Conservation (phyloP, 2,113 vertebrate species). For the Dolichotis patagonum region DNA sequence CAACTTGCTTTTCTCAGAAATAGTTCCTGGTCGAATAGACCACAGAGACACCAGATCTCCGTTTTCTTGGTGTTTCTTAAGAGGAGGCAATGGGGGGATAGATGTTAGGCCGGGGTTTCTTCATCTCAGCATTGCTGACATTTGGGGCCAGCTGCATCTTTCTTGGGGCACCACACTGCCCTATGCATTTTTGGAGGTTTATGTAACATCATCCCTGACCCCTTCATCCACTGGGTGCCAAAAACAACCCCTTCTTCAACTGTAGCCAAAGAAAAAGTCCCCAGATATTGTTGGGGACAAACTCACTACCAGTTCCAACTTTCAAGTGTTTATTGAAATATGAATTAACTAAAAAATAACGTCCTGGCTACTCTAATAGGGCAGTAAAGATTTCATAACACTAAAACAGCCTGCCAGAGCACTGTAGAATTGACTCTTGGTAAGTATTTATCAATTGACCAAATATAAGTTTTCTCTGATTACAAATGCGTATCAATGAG, state of each 20-base stretch:
- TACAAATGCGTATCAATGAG: background rate
- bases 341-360: background rate
- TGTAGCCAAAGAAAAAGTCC: background rate
- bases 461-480: background rate
- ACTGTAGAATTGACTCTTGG: background rate
- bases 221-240: background rate
- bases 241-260: too few species aligned
- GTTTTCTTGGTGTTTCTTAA: background rate
- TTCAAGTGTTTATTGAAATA: background rate
- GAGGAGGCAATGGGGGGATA: background rate
- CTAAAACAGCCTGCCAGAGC: background rate
- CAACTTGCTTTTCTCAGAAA: conserved; percentile 50
- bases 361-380: background rate
- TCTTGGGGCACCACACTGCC: background rate
- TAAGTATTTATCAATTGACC: background rate
- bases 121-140: background rate
- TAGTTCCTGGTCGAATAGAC: background rate
- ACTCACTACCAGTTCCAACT: background rate
- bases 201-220: background rate
- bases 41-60: background rate
- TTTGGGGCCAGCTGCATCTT: background rate
- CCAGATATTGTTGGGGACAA: background rate
- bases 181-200: background rate
- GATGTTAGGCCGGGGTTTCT: background rate
- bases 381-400: background rate